phyloP scores from a whole-genome alignment of 92 coral and sea anemone genomes.

The Ricordea florida region DNA sequence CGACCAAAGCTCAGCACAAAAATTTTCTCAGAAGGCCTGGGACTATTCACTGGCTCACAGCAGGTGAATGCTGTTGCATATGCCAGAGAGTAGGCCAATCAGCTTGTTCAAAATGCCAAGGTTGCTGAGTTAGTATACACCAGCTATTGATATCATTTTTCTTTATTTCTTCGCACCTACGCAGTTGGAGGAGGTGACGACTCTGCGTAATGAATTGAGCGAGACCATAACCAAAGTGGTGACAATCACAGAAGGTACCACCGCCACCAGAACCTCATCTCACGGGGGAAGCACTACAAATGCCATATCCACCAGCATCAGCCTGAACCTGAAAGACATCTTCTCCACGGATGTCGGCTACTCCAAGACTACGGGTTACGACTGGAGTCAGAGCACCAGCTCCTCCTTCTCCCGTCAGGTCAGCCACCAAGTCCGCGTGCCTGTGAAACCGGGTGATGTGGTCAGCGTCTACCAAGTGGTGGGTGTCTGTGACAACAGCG shows the following conservation, averaged over 20 bases:
- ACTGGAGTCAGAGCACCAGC: slow-evolving; percentile 40
- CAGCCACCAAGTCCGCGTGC: slow-evolving; percentile 41
- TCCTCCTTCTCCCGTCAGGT: slow-evolving; percentile 25
- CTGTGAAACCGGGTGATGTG: slow-evolving; percentile 27
- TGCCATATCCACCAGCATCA: slow-evolving; percentile 22
- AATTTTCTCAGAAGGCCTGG: too few relatives aligned
- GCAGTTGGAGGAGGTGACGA: slow-evolving; percentile 1
- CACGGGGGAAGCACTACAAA: slow-evolving; percentile 20
- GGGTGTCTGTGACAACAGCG: slow-evolving; percentile 35
- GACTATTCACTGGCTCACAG: too few relatives aligned
- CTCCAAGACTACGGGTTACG: slow-evolving; percentile 40
- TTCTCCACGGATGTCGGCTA: slow-evolving; percentile 42
- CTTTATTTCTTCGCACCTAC: neutral
- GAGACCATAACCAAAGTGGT: neutral
- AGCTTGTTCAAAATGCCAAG: too few relatives aligned
- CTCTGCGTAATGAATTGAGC: neutral
- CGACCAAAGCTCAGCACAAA: too few relatives aligned
- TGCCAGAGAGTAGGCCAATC: too few relatives aligned
- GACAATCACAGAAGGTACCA: slow-evolving; percentile 33
- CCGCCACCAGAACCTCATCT: slow-evolving; percentile 6
- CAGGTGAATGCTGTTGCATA: too few relatives aligned
- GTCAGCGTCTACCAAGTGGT: slow-evolving; percentile 50
- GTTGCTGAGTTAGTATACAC: neutral
- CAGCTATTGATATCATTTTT: neutral
- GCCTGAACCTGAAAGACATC: slow-evolving; percentile 12